Evolutionary conservation across 1,140 invertebrate species (phyloP), one percentile per base, ranked within the genome.

Genomic region (Hylaeus volcanicus): DNA sequence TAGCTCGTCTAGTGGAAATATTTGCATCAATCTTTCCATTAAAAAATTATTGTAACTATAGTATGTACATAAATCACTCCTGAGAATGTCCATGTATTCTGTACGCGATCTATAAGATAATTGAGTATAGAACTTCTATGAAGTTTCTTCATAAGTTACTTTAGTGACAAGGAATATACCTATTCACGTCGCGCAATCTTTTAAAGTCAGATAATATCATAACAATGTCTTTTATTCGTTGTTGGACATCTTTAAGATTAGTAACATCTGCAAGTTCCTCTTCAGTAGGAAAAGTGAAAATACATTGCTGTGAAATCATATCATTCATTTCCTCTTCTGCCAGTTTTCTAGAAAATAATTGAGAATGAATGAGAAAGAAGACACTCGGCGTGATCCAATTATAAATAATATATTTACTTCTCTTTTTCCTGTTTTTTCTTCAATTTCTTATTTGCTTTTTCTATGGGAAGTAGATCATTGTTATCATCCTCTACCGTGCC

Each of bases 11-110:
- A 98, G 91, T 11, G 98, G 96, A 92, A 99, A 99, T 79, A 99
- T 94, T 89, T 99, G 96, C 95, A 99, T 97, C 6, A 99, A 93
- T 92, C 97, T 97, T 86, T 97, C 96, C 97, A 99, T 99, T 12
- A 99, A 93, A 92, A 98, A 99, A 79, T 97, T 95, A 94, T 99
- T 99, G 89, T 99, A 99, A 89, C 97, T 98, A 93, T 99, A 99
- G 92, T 99, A 99, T n/a, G 95, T 94, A 89, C 98, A 99, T 14
- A 99, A 94, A 94, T 99, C 98, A 84, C 95, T 95, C 68, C 94
- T 94, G 39, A 99, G 93, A 9, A 98, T 93, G 1, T 96, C 94
- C 1, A 97, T 92, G 90, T 99, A 99, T 79, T 99, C 98, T 66
- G 94, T 94, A 65, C 98, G 94, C 45, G 96, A 95, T 88, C 96